Evolutionary conservation across 2,797 vertebrate species (phyloP), one percentile per base, ranked within the genome.

Genomic region (Myiothlypis coronata): DNA sequence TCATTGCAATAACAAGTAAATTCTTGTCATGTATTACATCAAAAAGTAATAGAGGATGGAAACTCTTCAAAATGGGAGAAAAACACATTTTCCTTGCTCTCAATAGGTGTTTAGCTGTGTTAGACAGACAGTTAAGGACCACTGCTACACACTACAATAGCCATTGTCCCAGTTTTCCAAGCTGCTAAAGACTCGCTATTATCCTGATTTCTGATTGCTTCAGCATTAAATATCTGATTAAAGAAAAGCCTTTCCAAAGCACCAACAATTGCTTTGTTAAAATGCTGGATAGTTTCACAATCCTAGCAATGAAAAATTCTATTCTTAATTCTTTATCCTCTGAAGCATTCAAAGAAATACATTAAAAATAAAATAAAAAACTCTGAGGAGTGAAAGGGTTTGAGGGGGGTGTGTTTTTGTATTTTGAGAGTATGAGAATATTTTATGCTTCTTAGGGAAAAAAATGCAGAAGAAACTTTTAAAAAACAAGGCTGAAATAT

Each of bases 141-240:
- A 50, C 34, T 84, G 43, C 4, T 53, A 60, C 34, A 56, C 34
- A 64, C 21, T 60, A 56, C n/a, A 71, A 46, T 41, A 65, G 23
- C 24, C 46, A 65, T 30, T 83, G 41, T 49, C 83, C 61, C 39
- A 61, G 12, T 94, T 85, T 92, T 55, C 63, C 37, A 77, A 70
- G 27, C 35, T 70, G 20, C 17, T 75, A 67, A 72, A 82, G 61
- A 59, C 59, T 26, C 47, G 75, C 14, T 23, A n/a, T 65, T 65
- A 78, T 49, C 37, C 61, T 41, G 35, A 59, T 59, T 71, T 79
- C n/a, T 43, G n/a, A 83, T 34, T 80, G 50, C 56, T 91, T 35
- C 15, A 44, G 60, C 28, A 87, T 50, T 87, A 89, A 72, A 57
- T 44, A 83, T 22, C 39, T 85, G 79, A 91, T 91, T 87, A 93